Evolutionary conservation across 2,888 invertebrate genomes (phyloP).

Genomic region (Nesidiocoris tenuis): DNA sequence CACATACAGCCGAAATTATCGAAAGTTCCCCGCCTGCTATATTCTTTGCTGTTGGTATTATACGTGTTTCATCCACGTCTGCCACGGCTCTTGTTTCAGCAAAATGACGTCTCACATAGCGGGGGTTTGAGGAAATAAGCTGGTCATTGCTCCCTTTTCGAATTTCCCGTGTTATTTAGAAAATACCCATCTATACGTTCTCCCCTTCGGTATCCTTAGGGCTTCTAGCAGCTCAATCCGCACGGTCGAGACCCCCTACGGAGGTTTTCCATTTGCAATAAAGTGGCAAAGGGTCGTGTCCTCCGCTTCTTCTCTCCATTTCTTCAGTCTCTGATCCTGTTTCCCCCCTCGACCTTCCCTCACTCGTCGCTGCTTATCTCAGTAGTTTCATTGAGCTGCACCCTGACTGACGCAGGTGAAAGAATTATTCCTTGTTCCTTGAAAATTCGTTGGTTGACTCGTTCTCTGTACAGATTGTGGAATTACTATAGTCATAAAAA

Average conservation of each 20-base stretch:
- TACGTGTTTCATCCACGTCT: too few species aligned
- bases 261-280: conserved; percentile 48
- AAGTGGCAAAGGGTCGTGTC: conserved; percentile 27
- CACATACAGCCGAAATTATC: too few species aligned
- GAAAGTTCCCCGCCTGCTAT: too few species aligned
- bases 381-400: not conserved
- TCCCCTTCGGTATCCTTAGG: not conserved
- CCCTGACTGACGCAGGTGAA: not conserved
- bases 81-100: not conserved
- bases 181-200: not conserved
- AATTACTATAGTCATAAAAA: too few species aligned
- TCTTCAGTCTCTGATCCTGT: not conserved
- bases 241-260: conserved; percentile 12
- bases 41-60: too few species aligned
- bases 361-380: not conserved
- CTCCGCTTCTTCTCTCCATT: not conserved
- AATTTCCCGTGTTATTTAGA: conserved; percentile 43
- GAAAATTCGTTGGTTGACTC: too few species aligned
- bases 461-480: too few species aligned
- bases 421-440: too few species aligned
- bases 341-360: not conserved
- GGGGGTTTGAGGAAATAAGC: conserved; percentile 26
- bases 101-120: not conserved
- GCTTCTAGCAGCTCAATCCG: not conserved
- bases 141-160: conserved; percentile 41